Evolutionary conservation across 2,888 invertebrate species (phyloP), one percentile per base, ranked within the genome.

Genomic region (Aromia moschata): DNA sequence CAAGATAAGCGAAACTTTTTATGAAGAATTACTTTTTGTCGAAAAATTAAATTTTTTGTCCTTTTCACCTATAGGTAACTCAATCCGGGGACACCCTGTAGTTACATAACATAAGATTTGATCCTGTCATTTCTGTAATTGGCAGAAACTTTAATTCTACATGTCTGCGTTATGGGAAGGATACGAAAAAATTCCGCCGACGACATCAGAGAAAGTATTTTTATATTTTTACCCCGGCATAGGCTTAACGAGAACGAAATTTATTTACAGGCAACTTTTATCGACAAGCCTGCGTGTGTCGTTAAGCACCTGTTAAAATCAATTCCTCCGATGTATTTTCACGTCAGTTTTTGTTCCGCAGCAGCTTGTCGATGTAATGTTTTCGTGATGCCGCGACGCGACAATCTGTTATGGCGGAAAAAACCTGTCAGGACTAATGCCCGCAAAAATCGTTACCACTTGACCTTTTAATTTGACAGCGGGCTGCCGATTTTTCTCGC

Each of bases 221-320:
- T n/a, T n/a, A n/a, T 47, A 37, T 31, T 47, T 47, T 47, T 36
- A 36, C 47, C 33, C 37, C 9, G 33, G 36, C 11, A 47, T 47
- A n/a, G n/a, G 10, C 2, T n/a, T 10, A 46, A 16, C 31, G 5
- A 10, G 9, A 46, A 37, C 36, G 36, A 4, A 18, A 36, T 18
- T 31, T 36, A 47, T 53, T 31, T 36, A 25, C 47, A 40, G 52
- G 55, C 52, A 53, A 62, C 33, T 58, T 56, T 58, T 58, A 56
- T 56, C 43, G 31, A 33, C 33, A 51, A 45, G n/a, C 46, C 56
- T 62, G 58, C 43, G 52, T 58, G 58, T 58, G 56, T 62, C 58
- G 56, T 56, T 52, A 37, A 62, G 62, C 41, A 58, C 62, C 52
- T 54, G 46, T 58, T 45, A 52, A 43, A 58, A 56, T 56, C 52